phyloP scores from a whole-genome alignment of 1,140 invertebrate genomes.

The Carcinoscorpius rotundicauda region DNA sequence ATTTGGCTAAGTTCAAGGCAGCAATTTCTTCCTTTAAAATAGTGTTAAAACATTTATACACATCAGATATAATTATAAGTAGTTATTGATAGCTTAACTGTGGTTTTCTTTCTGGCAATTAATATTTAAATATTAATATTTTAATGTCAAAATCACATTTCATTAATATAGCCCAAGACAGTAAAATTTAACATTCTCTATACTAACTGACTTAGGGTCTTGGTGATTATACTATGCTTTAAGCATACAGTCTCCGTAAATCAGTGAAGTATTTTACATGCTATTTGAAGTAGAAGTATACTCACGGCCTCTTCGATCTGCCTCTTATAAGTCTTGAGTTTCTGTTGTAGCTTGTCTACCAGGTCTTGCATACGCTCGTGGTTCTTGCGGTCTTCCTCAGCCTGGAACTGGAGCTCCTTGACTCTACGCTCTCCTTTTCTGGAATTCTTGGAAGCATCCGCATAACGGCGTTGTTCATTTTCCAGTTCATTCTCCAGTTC shows the following conservation, averaged over 20 bases:
- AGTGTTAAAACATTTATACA: neutral
- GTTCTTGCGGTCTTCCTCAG: constrained; percentile 43
- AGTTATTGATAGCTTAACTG: too few species aligned
- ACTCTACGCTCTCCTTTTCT: constrained; percentile 42
- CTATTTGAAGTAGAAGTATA: neutral
- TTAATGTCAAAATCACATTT: too few species aligned
- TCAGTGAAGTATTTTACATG: too few species aligned
- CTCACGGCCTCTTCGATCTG: constrained; percentile 46
- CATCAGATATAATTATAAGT: too few species aligned
- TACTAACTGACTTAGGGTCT: too few species aligned
- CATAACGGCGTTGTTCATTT: constrained; percentile 92
- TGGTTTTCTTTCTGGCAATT: too few species aligned
- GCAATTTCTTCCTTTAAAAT: constrained; percentile 43
- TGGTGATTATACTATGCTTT: too few species aligned
- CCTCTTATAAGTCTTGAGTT: constrained; percentile 49
- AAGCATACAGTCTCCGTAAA: too few species aligned
- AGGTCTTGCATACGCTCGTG: constrained; percentile 42
- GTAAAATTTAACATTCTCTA: too few species aligned
- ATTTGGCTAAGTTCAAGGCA: constrained; percentile 71
- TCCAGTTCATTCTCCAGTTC: constrained; percentile 96
- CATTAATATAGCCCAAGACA: too few species aligned
- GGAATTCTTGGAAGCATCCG: constrained; percentile 59
- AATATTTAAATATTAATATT: too few species aligned
- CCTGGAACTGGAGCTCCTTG: constrained; percentile 46
- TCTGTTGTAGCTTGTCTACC: constrained; percentile 48